These are phyloP conservation scores for Neodon shergylaensis DNA, from an alignment of 2,113 vertebrate species.

Conservation along the genomic window DNA sequence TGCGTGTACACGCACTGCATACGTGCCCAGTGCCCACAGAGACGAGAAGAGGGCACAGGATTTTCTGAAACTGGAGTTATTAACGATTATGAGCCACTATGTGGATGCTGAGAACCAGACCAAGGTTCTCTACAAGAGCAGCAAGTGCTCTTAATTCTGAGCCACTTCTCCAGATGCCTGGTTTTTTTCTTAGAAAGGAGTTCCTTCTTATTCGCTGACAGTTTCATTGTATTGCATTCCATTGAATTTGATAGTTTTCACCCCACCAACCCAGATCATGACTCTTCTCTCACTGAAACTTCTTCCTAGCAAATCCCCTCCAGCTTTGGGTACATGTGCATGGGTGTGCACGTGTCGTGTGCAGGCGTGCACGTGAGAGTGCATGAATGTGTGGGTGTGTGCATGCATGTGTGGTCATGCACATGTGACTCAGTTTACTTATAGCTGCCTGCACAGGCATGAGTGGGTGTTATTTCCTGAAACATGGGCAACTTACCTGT, in stretches of 20 bases:
- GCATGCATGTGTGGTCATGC: fast-evolving
- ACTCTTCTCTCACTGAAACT: not conserved
- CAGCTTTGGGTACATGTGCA: not conserved
- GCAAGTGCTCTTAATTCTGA: not conserved
- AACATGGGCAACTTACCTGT: not conserved
- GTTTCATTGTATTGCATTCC: not conserved
- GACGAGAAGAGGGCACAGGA: not conserved
- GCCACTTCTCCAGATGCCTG: too few species aligned
- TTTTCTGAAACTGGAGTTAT: not conserved
- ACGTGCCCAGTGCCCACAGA: not conserved
- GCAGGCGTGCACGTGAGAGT: not conserved
- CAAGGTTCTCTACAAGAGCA: not conserved
- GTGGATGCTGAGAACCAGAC: not conserved
- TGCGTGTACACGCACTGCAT: not conserved
- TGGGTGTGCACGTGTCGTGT: not conserved
- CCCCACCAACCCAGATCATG: not conserved
- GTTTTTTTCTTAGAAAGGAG: not conserved
- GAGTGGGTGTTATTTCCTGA: not conserved
- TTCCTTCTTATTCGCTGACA: not conserved
- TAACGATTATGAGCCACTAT: not conserved
- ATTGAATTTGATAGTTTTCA: not conserved
- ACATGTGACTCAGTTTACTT: not conserved
- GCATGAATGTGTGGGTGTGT: not conserved
- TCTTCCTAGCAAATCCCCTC: not conserved
- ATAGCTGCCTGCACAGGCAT: not conserved